Conservation (phyloP, 2,797 vertebrate genomes). For the Scomberomorus guttatus region DNA sequence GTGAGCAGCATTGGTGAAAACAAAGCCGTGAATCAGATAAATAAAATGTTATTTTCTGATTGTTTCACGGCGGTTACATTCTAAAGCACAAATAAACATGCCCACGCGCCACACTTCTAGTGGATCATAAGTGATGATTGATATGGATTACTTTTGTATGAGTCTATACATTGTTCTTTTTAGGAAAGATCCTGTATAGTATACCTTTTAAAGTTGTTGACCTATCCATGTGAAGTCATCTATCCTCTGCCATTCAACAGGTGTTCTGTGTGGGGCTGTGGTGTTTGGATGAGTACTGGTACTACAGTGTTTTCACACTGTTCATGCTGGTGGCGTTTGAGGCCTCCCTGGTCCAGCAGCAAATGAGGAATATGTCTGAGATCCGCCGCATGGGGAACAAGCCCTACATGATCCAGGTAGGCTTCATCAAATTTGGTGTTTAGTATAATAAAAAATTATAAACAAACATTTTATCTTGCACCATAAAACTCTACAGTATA, state of each 20-base stretch:
- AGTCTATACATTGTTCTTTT: too few species aligned
- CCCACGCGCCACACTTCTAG: too few species aligned
- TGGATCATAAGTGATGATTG: too few species aligned
- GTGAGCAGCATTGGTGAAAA: too few species aligned
- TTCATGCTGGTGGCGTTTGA: constrained; percentile 99
- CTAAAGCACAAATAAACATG: too few species aligned
- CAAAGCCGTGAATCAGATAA: too few species aligned
- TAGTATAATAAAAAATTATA: not conserved
- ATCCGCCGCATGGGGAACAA: constrained; percentile 98
- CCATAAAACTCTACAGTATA: not conserved
- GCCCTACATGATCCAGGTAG: constrained; percentile 95
- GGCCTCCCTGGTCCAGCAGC: constrained; percentile 97
- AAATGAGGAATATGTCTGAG: constrained; percentile 97
- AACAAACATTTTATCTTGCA: not conserved
- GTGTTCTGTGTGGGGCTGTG: constrained; percentile 97
- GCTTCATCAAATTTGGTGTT: not conserved
- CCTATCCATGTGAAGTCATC: not conserved
- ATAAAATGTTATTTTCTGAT: too few species aligned
- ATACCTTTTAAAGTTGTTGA: not conserved
- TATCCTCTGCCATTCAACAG: constrained; percentile 72
- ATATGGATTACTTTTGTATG: too few species aligned
- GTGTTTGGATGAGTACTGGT: constrained; percentile 99
- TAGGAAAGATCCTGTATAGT: too few species aligned
- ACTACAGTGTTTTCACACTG: constrained; percentile 98
- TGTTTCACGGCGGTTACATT: too few species aligned